phyloP scores from a whole-genome alignment of 2,888 invertebrate species.

The Pterostichus madidus region DNA sequence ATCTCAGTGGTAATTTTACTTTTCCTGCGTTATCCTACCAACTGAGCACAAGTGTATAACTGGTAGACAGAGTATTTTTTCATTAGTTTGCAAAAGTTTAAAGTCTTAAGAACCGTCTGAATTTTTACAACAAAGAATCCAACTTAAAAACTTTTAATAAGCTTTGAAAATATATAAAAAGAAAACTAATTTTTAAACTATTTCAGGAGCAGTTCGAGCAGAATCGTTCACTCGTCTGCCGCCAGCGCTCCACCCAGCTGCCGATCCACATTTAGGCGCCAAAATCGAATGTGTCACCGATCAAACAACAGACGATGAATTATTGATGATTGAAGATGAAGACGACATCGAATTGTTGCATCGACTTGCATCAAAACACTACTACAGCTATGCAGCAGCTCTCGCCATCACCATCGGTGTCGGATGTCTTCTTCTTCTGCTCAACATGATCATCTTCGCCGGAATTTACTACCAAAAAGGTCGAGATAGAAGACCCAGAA shows the following conservation, averaged over 20 bases:
- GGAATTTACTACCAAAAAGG: conserved; percentile 88
- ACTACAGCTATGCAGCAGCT: conserved; percentile 87
- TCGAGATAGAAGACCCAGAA: conserved; percentile 75
- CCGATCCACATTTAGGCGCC: conserved; percentile 70
- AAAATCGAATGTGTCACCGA: conserved; percentile 75
- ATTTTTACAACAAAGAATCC: background rate
- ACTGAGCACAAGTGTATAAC: background rate
- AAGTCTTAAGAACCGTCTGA: no score
- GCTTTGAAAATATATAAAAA: no score
- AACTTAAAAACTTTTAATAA: no score
- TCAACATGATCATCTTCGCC: conserved; percentile 88
- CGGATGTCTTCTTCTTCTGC: conserved; percentile 84
- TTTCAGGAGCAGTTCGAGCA: conserved; percentile 77
- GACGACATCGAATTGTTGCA: conserved; percentile 79
- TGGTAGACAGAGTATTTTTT: background rate
- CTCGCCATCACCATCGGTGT: conserved; percentile 88
- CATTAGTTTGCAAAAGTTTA: background rate
- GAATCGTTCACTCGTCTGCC: conserved; percentile 78
- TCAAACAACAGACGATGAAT: conserved; percentile 73
- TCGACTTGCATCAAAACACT: conserved; percentile 79
- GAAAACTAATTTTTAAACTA: conserved; percentile 20
- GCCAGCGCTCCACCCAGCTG: conserved; percentile 75
- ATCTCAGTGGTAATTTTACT: no score
- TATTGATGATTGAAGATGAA: conserved; percentile 75
- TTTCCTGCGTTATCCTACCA: no score